Percentiles rank a stretch among this genome's conserved stretches.
phyloP scores from a whole-genome alignment of 2,113 vertebrate genomes.

The Nothobranchius furzeri region DNA sequence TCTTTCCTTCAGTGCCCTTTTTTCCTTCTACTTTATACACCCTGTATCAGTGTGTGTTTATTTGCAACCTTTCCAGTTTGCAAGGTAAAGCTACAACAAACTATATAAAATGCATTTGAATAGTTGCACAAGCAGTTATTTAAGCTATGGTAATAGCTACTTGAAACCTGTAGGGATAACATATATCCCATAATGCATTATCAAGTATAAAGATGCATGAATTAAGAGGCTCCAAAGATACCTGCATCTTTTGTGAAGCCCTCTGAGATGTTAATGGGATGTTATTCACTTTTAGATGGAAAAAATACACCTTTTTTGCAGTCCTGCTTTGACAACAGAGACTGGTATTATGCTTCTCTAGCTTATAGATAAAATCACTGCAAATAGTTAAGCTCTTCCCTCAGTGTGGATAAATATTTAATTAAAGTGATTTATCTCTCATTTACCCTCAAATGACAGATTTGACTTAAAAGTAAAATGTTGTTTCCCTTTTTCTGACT shows the following conservation, averaged over 20 bases:
- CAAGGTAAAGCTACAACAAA: neutral
- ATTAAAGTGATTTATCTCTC: constrained; percentile 3
- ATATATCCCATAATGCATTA: neutral
- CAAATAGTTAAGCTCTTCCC: neutral
- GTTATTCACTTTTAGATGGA: neutral
- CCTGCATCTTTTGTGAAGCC: neutral
- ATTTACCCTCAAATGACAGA: constrained; percentile 13
- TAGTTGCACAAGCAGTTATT: neutral
- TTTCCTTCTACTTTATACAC: too few species aligned
- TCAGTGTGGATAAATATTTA: neutral
- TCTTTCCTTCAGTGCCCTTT: neutral
- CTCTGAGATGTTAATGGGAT: constrained; percentile 5
- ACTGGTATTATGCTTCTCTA: neutral
- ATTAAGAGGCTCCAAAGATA: constrained; percentile 1
- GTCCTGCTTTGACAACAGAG: constrained; percentile 1
- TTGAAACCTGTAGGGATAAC: constrained; percentile 18
- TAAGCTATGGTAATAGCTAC: neutral
- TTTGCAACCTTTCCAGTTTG: neutral
- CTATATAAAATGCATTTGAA: neutral
- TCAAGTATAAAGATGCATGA: neutral
- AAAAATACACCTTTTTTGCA: neutral
- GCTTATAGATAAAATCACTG: neutral
- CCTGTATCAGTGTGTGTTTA: too few species aligned
- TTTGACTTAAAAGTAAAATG: constrained; percentile 12
- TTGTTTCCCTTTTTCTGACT: constrained; percentile 28